Conservation (phyloP, 64 coral and sea anemone species). For the Montipora foliosa region DNA sequence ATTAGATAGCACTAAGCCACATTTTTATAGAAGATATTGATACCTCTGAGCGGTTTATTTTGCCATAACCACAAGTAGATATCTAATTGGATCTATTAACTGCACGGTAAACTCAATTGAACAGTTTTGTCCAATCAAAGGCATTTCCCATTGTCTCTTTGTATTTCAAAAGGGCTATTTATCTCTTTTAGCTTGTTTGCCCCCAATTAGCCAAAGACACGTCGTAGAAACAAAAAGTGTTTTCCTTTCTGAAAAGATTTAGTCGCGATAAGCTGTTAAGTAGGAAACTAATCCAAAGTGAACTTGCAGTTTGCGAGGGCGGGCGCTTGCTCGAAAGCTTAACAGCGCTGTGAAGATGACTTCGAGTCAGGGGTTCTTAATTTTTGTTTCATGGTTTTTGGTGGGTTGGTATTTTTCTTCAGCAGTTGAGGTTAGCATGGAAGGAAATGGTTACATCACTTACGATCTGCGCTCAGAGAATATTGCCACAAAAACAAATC, state of each 20-base stretch:
- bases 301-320: not conserved
- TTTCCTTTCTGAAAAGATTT: constrained; percentile 26
- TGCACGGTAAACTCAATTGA: constrained; percentile 5
- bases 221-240: constrained; percentile 36
- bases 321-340: not conserved
- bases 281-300: not conserved
- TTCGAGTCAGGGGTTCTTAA: constrained; percentile 26
- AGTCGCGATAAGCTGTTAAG: constrained; percentile 19
- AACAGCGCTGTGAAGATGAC: constrained; percentile 35
- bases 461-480: constrained; percentile 75
- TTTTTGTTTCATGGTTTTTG: constrained; percentile 18
- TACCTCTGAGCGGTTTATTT: constrained; percentile 9
- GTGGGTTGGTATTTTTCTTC: not conserved
- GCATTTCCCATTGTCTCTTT: not conserved
- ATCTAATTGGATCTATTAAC: not conserved
- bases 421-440: constrained; percentile 60
- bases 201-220: constrained; percentile 36
- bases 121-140: not conserved
- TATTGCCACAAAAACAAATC: constrained; percentile 49
- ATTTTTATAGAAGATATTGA: constrained; percentile 29
- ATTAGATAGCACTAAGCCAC: constrained; percentile 8
- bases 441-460: constrained; percentile 79
- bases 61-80: not conserved
- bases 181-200: constrained; percentile 31
- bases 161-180: not conserved